These are phyloP conservation scores for Rotaria magnacalcarata DNA, from an alignment of 2,888 invertebrate species.

Conservation along the genomic window DNA sequence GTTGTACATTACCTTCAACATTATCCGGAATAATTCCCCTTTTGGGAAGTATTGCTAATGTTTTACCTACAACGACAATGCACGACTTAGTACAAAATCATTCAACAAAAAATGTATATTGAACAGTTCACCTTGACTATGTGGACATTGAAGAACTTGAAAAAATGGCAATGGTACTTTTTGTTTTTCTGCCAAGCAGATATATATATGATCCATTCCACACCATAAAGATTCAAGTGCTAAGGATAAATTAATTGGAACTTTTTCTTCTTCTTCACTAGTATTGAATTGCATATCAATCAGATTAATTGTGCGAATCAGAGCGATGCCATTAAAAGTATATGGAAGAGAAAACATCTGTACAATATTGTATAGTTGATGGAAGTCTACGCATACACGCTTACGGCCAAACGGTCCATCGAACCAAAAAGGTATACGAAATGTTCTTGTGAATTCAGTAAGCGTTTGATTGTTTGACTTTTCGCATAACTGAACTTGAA, in stretches of 20 bases:
- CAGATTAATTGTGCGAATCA: neutral
- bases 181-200: neutral
- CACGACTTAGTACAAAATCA: neutral
- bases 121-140: neutral
- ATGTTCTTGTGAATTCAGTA: neutral
- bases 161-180: neutral
- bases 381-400: neutral
- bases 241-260: neutral
- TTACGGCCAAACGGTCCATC: neutral
- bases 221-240: neutral
- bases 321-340: neutral
- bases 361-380: neutral
- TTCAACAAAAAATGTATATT: neutral
- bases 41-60: neutral
- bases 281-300: neutral
- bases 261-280: neutral
- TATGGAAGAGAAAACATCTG: constrained; percentile 7
- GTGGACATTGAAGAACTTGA: neutral
- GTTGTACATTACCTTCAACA: neutral
- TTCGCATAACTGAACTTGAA: neutral
- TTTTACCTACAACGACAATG: neutral
- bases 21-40: neutral
- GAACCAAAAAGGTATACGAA: neutral
- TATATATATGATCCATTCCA: neutral
- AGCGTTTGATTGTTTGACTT: neutral